Evolutionary conservation across 2,113 vertebrate species (phyloP), one percentile per base, ranked within the genome.

Genomic region (Protobothrops flavoviridis): DNA sequence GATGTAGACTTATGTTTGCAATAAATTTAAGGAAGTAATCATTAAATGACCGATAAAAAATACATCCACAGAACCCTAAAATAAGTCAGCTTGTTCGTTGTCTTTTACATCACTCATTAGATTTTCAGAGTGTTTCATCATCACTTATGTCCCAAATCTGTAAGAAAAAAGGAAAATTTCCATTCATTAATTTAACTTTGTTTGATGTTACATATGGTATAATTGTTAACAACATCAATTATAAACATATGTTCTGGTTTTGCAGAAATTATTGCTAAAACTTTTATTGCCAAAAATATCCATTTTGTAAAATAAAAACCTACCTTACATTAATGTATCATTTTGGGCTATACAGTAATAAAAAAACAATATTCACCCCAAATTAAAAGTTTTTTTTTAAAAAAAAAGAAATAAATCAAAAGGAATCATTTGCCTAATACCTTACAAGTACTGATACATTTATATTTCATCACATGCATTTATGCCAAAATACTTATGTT

Each of bases 101-200:
- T 95, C 96, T 74, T 96, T 94, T 89, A 91, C 81, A 93, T 94
- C 39, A 59, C 43, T 43, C 91, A 57, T 11, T 52, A 56, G 56
- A 52, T 56, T 12, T 92, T 99, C 97, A 99, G 92, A 99, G 94
- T 39, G 99, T 99, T 96, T 99, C 99, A 4, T 99, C 99, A 21
- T 99, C 99, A 0, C 99, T 99, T 99, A 99, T 99, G 95, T 99
- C 99, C 99, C 99, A 99, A 95, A 99, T 99, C 99, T 99, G 97
- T 85, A 94, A 95, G n/a, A 92, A 95, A 92, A 56, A 0, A 95
- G 93, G 53, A 21, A 4, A 4, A 15, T 87, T 52, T 94, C 91
- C 10, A 94, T 69, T 50, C 87, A 26, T 23, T 90, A 93, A 43
- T 94, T 48, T 91, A 95, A 90, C 26, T 74, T 0, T 48, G n/a